phyloP scores from a whole-genome alignment of 1,140 invertebrate species.

The Bombus huntii region DNA sequence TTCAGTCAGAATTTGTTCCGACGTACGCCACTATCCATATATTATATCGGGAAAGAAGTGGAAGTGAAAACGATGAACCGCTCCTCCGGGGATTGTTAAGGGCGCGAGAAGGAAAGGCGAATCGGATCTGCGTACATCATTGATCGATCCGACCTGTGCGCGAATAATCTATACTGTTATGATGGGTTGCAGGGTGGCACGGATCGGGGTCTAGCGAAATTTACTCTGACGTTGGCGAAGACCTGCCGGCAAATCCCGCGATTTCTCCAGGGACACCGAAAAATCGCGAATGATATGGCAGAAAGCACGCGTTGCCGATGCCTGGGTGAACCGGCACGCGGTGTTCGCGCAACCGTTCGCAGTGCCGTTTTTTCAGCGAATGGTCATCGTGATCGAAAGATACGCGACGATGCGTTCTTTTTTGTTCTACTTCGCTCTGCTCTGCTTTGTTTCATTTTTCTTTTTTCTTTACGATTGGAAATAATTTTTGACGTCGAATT shows the following conservation, averaged over 20 bases:
- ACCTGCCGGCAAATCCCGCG: constrained; percentile 73
- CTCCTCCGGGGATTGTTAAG: constrained; percentile 38
- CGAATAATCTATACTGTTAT: constrained; percentile 57
- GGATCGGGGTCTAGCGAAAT: constrained; percentile 61
- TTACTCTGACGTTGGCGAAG: constrained; percentile 66
- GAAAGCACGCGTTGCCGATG: constrained; percentile 54
- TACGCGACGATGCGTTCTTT: background rate
- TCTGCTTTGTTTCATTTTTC: background rate
- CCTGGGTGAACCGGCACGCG: background rate
- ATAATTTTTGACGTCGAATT: too few species aligned
- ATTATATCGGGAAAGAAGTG: too few species aligned
- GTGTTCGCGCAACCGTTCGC: background rate
- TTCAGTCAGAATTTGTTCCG: background rate
- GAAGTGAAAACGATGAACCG: constrained; percentile 6
- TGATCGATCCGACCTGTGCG: background rate
- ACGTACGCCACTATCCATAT: background rate
- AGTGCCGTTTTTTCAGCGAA: constrained; percentile 26
- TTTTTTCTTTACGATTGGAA: too few species aligned
- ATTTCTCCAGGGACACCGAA: constrained; percentile 78
- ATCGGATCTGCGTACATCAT: constrained; percentile 44
- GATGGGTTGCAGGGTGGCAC: constrained; percentile 34
- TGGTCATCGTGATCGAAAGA: background rate
- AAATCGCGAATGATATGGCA: constrained; percentile 79
- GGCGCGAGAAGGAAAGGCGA: constrained; percentile 21
- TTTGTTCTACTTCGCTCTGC: too few species aligned